A percentile compares a stretch with the other conserved stretches of the same genome.
These are phyloP conservation scores for Steinernema carpocapsae DNA, from an alignment of 2,888 invertebrate genomes.

Conservation along the genomic window DNA sequence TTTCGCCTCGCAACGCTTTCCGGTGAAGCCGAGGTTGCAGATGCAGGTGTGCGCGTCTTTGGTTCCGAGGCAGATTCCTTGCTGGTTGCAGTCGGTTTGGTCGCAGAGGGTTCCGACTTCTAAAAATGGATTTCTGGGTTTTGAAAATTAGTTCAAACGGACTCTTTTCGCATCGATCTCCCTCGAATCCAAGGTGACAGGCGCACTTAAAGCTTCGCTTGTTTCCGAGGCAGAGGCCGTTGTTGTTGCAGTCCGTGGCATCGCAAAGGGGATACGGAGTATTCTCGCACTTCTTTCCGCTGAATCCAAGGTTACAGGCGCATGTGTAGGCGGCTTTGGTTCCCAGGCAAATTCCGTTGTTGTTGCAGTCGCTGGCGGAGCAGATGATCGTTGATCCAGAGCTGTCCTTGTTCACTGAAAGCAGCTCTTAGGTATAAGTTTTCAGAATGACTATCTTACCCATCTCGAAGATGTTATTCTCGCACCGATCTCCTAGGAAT, in stretches of 20 bases:
- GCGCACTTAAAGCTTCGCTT: conserved; percentile 56
- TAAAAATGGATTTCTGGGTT: not conserved
- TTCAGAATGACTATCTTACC: not conserved
- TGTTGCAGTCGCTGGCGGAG: conserved; percentile 57
- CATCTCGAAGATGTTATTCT: conserved; percentile 46
- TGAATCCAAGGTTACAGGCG: conserved; percentile 47
- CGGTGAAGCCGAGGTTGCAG: conserved; percentile 51
- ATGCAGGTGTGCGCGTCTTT: conserved; percentile 50
- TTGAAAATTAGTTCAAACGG: not conserved
- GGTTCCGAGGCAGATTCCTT: conserved; percentile 55
- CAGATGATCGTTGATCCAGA: conserved; percentile 47
- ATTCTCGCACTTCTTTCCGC: conserved; percentile 52
- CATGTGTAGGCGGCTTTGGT: conserved; percentile 56
- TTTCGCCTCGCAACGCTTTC: conserved; percentile 47
- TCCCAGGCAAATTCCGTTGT: conserved; percentile 60
- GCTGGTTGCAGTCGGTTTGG: conserved; percentile 51
- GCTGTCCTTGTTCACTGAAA: conserved; percentile 11
- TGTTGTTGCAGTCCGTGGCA: conserved; percentile 59
- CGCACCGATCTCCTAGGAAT: conserved; percentile 56
- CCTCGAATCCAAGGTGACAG: conserved; percentile 46
- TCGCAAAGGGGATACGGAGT: conserved; percentile 52
- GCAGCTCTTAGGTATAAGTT: not conserved
- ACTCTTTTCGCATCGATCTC: conserved; percentile 53
- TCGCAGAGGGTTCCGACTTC: conserved; percentile 46
- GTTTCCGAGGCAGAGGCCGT: conserved; percentile 58